Base-by-base conservation (phyloP, 2,113 vertebrate genomes). In the Lichenostomus cassidix region DNA sequence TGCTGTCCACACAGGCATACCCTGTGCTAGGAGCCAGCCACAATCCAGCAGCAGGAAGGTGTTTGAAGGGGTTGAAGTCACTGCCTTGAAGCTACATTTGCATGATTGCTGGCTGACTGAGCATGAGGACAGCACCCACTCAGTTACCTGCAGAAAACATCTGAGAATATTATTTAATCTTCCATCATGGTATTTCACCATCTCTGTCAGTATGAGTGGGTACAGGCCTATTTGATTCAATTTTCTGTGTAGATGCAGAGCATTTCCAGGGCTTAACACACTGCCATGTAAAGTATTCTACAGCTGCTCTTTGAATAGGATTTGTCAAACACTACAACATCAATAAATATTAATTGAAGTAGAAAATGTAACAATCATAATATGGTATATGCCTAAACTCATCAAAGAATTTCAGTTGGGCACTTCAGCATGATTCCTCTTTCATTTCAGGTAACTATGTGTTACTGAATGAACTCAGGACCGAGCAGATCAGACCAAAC, bases 361-460 rank as follows among this genome's bases (percentile, higher is more conserved):
- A 75, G 33, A 60, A 90, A 76, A 35, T 31, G 7, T 56, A 85
- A 56, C 49, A 53, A 64, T 55, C 5, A 39, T 67, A 59, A 31
- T 19, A 58, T 25, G 3, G 5, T 49, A 37, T 37, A 58, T 49
- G 13, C 41, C 23, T 71, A 24, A 83, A 67, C 23, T 83, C 13
- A 21, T 11, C 39, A 50, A 68, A 78, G 22, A 90, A 79, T 19
- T 90, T 87, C 65, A 53, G 50, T 4, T 75, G 49, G 79, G 15
- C 15, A 53, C 62, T 86, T 70, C 69, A 52, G 25, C 49, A 44
- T n/a, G 53, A 67, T 41, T 91, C 11, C 60, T 65, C 41, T 94
- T 97, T 83, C 3, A 44, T 98, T 98, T 89, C 94, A 99, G 98
- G 78, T 60, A 97, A 98, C 78, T 98, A 97, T 62, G 70, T 95